A percentile compares a stretch with the other conserved stretches of the same genome.
Conservation (phyloP, 1,140 invertebrate species). For the Drosophila kohkoa region DNA sequence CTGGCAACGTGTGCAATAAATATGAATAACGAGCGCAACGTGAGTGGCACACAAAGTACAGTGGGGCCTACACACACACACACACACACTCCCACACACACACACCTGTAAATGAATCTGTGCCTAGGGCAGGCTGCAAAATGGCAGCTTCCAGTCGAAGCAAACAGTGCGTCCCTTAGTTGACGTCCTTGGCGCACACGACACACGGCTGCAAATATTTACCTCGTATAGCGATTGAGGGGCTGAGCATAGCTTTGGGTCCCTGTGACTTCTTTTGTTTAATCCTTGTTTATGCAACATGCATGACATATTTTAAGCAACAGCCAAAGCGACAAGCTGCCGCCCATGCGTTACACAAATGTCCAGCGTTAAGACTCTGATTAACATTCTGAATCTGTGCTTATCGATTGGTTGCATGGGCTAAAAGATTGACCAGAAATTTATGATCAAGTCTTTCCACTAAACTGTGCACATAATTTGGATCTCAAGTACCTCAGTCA, state of each 20-base stretch:
- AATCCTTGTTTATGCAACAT: slow-evolving; percentile 81
- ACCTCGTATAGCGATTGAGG: slow-evolving; percentile 35
- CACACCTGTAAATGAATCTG: slow-evolving; percentile 24
- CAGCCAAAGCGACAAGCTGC: slow-evolving; percentile 30
- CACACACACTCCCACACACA: slow-evolving; percentile 5
- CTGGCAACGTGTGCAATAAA: slow-evolving; percentile 81
- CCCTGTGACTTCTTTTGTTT: slow-evolving; percentile 65
- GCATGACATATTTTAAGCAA: slow-evolving; percentile 70
- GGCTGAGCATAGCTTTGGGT: slow-evolving; percentile 1
- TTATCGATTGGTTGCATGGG: slow-evolving; percentile 16
- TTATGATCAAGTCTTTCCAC: neutral
- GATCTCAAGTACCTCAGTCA: no score
- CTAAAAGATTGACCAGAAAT: slow-evolving; percentile 48
- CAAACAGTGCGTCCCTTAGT: slow-evolving; percentile 9
- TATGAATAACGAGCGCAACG: slow-evolving; percentile 82
- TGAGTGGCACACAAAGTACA: slow-evolving; percentile 81
- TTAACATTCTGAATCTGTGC: slow-evolving; percentile 47
- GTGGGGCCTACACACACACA: slow-evolving; percentile 36
- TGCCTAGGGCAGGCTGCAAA: slow-evolving; percentile 54
- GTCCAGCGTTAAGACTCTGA: slow-evolving; percentile 56
- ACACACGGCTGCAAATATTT: slow-evolving; percentile 77
- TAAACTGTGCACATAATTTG: no score
- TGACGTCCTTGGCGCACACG: slow-evolving; percentile 57
- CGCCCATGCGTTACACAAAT: slow-evolving; percentile 44
- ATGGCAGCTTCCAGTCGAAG: slow-evolving; percentile 42